Evolutionary conservation across 2,797 vertebrate genomes (phyloP).

Genomic region (Anomalospiza imberbis): DNA sequence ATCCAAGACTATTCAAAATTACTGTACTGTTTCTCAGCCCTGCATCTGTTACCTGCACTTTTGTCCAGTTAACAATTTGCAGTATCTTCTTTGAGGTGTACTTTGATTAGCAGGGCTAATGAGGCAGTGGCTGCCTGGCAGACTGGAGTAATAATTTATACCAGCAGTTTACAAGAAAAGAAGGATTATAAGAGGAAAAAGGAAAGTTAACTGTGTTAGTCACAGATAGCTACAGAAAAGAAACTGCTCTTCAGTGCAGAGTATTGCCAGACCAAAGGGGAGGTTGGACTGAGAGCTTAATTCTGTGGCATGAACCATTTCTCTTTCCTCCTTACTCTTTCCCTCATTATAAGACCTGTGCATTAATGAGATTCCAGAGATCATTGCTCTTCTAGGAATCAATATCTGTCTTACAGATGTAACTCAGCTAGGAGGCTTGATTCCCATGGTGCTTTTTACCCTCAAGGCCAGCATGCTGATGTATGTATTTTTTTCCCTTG

Average conservation of each 20-base stretch:
- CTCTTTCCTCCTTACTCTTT: neutral
- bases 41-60: neutral
- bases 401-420: neutral
- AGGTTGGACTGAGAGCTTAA: neutral
- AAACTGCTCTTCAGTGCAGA: neutral
- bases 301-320: neutral
- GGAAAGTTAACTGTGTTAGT: neutral
- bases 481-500: neutral
- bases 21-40: neutral
- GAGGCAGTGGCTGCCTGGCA: neutral
- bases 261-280: neutral
- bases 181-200: neutral
- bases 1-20: neutral
- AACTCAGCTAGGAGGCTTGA: neutral
- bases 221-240: neutral
- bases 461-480: neutral
- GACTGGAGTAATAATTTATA: neutral
- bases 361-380: neutral
- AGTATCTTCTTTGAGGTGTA: neutral
- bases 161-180: neutral
- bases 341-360: neutral
- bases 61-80: neutral
- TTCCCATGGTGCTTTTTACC: neutral
- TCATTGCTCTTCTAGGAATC: neutral
- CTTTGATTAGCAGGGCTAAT: slow-evolving; percentile 42